phyloP scores from a whole-genome alignment of 2,888 invertebrate species.

The Eurytoma californica region DNA sequence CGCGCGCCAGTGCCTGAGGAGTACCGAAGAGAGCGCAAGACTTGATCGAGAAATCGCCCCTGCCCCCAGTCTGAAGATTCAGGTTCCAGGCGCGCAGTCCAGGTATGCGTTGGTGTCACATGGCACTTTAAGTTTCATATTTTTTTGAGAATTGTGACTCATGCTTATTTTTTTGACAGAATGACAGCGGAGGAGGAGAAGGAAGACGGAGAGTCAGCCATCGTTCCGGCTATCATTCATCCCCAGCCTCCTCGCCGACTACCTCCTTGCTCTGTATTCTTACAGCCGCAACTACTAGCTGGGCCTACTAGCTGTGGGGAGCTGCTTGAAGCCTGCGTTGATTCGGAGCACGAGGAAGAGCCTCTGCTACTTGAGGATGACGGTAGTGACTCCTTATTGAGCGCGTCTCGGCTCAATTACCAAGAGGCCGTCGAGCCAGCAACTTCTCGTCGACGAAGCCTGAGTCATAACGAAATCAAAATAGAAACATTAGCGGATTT shows the following conservation, averaged over 20 bases:
- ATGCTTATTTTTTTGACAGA: too few species aligned
- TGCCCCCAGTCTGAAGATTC: slow-evolving; percentile 76
- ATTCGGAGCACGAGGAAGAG: slow-evolving; percentile 47
- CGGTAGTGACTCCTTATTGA: slow-evolving; percentile 83
- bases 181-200: slow-evolving; percentile 7
- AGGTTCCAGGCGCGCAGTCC: slow-evolving; percentile 72
- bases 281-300: slow-evolving; percentile 5
- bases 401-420: slow-evolving; percentile 77
- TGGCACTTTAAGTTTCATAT: too few species aligned
- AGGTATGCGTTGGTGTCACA: too few species aligned
- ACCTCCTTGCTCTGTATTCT: slow-evolving; percentile 67
- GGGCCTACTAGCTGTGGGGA: slow-evolving; percentile 73
- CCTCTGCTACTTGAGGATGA: slow-evolving; percentile 63
- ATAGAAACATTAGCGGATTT: slow-evolving; percentile 55
- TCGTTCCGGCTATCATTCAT: slow-evolving; percentile 85
- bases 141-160: too few species aligned
- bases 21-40: slow-evolving; percentile 74
- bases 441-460: slow-evolving; percentile 28
- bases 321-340: slow-evolving; percentile 35
- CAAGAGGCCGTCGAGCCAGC: slow-evolving; percentile 6
- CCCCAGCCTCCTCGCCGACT: slow-evolving; percentile 88
- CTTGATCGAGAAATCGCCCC: slow-evolving; percentile 42
- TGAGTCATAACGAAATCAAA: slow-evolving; percentile 26
- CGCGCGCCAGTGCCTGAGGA: slow-evolving; percentile 64
- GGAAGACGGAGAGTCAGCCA: slow-evolving; percentile 80